These are phyloP conservation scores for Sebastes schlegelii DNA, from an alignment of 2,113 vertebrate species.

Conservation along the genomic window DNA sequence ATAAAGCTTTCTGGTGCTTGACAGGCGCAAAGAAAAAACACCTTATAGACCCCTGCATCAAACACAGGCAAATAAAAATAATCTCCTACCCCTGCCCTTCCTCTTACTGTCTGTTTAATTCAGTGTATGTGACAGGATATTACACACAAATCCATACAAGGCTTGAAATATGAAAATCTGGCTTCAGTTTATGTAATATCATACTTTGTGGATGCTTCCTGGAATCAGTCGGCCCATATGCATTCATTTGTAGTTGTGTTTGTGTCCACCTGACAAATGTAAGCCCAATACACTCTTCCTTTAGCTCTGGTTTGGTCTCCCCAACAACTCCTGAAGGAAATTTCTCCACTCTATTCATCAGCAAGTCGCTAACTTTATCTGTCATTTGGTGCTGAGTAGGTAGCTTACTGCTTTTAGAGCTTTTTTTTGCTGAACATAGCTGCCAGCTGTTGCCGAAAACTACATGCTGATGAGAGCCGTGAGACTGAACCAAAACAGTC, in stretches of 20 bases:
- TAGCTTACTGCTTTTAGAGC: not conserved
- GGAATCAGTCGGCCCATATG: not conserved
- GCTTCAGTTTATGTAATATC: slow-evolving; percentile 8
- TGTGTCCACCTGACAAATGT: too few relatives aligned
- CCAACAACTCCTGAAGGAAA: too few relatives aligned
- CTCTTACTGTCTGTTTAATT: slow-evolving; percentile 25
- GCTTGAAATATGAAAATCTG: slow-evolving; percentile 10
- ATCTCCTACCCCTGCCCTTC: slow-evolving; percentile 17
- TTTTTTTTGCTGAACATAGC: not conserved
- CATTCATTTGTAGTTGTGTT: not conserved
- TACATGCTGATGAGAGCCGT: not conserved
- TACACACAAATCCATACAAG: slow-evolving; percentile 8
- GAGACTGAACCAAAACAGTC: not conserved
- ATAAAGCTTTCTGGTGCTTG: slow-evolving; percentile 40
- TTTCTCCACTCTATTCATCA: not conserved
- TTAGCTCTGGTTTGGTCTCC: too few relatives aligned
- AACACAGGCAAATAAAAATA: slow-evolving; percentile 40
- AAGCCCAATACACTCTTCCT: not conserved
- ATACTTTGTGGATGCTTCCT: not conserved
- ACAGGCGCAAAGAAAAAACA: slow-evolving; percentile 21
- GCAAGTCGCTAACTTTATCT: not conserved
- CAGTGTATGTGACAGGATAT: slow-evolving; percentile 2
- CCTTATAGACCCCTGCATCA: slow-evolving; percentile 19
- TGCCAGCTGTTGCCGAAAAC: too few relatives aligned
- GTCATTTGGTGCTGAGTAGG: not conserved